Evolutionary conservation across 1,140 invertebrate genomes (phyloP).

Genomic region (Grapholita molesta): DNA sequence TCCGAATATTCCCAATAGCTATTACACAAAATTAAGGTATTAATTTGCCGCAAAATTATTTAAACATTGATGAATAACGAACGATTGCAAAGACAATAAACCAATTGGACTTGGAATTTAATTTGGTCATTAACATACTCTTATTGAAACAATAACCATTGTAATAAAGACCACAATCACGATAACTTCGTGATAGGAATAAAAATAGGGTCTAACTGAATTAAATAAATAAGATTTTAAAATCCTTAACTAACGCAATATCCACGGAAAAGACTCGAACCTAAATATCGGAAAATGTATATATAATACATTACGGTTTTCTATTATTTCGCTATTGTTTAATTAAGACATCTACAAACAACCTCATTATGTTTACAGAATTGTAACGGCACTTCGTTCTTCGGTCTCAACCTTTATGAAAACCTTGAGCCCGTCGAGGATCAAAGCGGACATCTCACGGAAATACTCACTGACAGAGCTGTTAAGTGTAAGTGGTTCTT

Average conservation of each 20-base stretch:
- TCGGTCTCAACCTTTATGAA: constrained; percentile 82
- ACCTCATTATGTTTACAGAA: constrained; percentile 22
- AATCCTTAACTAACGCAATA: too few relatives aligned
- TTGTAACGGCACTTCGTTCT: constrained; percentile 27
- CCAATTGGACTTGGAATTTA: background rate
- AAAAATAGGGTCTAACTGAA: background rate
- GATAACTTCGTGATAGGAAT: background rate
- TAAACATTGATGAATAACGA: background rate
- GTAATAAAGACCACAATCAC: background rate
- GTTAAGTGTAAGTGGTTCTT: constrained; percentile 47
- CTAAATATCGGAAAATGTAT: too few relatives aligned
- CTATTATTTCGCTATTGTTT: too few relatives aligned
- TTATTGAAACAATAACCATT: background rate
- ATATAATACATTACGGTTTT: too few relatives aligned
- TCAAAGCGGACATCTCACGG: constrained; percentile 82
- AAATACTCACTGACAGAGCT: constrained; percentile 85
- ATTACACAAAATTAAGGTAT: too few relatives aligned
- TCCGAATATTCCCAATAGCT: too few relatives aligned
- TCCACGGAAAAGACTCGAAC: too few relatives aligned
- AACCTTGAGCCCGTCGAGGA: constrained; percentile 79
- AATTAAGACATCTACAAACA: too few relatives aligned
- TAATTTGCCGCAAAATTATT: background rate
- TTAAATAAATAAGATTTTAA: too few relatives aligned
- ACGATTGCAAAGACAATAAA: background rate
- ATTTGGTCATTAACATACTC: background rate